These are phyloP conservation scores for Microdon myrmicae DNA, from an alignment of 2,888 invertebrate species.

Conservation along the genomic window DNA sequence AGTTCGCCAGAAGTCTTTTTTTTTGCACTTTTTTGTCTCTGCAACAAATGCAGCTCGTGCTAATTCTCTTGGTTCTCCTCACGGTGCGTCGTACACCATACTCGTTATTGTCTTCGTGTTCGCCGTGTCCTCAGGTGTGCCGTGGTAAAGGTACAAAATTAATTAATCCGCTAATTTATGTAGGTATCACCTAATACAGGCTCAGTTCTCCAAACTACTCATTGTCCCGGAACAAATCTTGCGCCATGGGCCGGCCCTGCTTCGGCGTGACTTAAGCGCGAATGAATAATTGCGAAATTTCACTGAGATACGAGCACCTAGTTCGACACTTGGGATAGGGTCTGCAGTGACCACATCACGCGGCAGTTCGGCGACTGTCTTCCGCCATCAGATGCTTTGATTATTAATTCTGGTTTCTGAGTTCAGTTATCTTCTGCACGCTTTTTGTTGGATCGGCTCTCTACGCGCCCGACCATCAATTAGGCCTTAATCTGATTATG, in stretches of 20 bases:
- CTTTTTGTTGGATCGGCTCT: too few relatives aligned
- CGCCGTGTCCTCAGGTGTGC: not conserved
- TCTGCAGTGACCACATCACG: too few relatives aligned
- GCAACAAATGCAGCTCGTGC: conserved; percentile 38
- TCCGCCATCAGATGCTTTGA: conserved; percentile 44
- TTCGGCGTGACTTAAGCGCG: conserved; percentile 11
- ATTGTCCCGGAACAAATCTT: conserved; percentile 21
- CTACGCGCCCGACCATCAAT: conserved; percentile 51
- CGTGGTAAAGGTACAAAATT: conserved; percentile 41
- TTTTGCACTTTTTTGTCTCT: conserved; percentile 35
- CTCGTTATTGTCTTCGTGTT: conserved; percentile 1
- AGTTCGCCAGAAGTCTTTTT: conserved; percentile 17
- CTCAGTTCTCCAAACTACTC: conserved; percentile 12
- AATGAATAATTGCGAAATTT: conserved; percentile 49
- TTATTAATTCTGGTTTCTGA: conserved; percentile 49
- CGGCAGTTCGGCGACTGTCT: conserved; percentile 11
- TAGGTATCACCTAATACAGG: conserved; percentile 47
- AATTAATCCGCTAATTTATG: conserved; percentile 55
- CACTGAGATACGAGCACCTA: conserved; percentile 42
- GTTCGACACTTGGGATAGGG: conserved; percentile 19
- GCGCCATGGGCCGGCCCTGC: conserved; percentile 13
- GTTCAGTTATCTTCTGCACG: too few relatives aligned
- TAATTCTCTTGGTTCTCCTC: conserved; percentile 40
- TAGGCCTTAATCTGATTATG: conserved; percentile 50
- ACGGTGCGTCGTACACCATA: conserved; percentile 35